Evolutionary conservation across 2,888 invertebrate genomes (phyloP), one percentile per base, ranked within the genome.

Genomic region (Imbricaverruca yamaguchii): DNA sequence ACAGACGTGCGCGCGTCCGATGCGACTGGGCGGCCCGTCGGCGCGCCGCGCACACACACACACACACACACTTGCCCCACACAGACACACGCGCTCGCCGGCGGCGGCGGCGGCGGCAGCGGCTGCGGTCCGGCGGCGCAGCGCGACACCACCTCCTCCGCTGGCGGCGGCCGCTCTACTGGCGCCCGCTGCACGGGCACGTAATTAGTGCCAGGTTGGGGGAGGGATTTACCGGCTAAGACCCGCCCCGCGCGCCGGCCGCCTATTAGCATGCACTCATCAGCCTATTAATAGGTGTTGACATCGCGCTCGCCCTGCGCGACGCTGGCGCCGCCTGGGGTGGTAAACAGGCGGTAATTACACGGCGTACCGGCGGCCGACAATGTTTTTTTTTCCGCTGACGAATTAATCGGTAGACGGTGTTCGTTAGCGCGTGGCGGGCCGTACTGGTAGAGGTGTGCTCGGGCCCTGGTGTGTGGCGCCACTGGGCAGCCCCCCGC

Each of bases 221-320:
- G 69, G 69, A 69, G 69, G 69, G 69, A 69, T 69, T 69, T 69
- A 69, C 69, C 39, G 15, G 69, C 69, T 69, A 69, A 69, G 69
- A 69, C 69, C 69, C 69, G 69, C 69, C 69, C 69, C 69, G 69
- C 69, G 15, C 25, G 18, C 39, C 39, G 39, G 53, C 53, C 69
- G 53, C 69, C 69, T 18, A 69, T 69, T 69, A 69, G 69, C 69
- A 69, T 53, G 39, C 69, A n/a, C 69, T 69, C 69, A 69, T 69
- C 69, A 69, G 69, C 39, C 69, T 69, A 53, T 69, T 69, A 69
- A 69, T 69, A 69, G 69, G 69, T 53, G 69, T 53, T 69, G 69
- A 69, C 69, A 69, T 67, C 23, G 67, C 9, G 10, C 9, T 53
- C 3, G 10, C 15, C 18, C 7, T 10, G 10, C 39, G 39, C 53